A percentile compares a stretch with the other conserved stretches of the same genome.
These are phyloP conservation scores for Eurystomus gularis DNA, from an alignment of 2,113 vertebrate genomes.

Conservation along the genomic window DNA sequence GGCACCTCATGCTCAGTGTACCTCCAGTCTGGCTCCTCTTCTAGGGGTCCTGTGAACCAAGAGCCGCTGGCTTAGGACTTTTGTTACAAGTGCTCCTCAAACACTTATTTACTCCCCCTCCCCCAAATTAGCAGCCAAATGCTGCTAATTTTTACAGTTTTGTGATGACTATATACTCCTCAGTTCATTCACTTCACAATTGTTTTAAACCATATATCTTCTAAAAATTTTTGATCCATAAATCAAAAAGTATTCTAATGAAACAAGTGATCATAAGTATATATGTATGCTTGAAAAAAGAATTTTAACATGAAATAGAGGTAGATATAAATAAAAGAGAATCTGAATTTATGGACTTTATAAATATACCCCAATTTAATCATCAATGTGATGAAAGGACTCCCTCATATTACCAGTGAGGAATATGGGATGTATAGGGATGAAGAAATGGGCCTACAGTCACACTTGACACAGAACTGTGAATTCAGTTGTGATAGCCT, in stretches of 20 bases:
- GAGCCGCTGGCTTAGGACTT: not conserved
- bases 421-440: not conserved
- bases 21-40: not conserved
- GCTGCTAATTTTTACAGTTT: not conserved
- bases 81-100: not conserved
- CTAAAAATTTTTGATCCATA: not conserved
- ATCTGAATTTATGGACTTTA: not conserved
- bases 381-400: not conserved
- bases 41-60: not conserved
- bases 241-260: not conserved
- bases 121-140: not conserved
- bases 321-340: not conserved
- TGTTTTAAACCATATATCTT: not conserved
- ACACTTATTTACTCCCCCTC: not conserved
- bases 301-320: not conserved
- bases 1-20: not conserved
- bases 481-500: not conserved
- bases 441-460: not conserved
- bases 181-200: not conserved
- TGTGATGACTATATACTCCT: not conserved
- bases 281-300: not conserved
- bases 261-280: not conserved
- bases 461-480: not conserved
- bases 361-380: not conserved
- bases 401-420: not conserved